Conservation (phyloP, 2,113 vertebrate species). For the Sebastes schlegelii region DNA sequence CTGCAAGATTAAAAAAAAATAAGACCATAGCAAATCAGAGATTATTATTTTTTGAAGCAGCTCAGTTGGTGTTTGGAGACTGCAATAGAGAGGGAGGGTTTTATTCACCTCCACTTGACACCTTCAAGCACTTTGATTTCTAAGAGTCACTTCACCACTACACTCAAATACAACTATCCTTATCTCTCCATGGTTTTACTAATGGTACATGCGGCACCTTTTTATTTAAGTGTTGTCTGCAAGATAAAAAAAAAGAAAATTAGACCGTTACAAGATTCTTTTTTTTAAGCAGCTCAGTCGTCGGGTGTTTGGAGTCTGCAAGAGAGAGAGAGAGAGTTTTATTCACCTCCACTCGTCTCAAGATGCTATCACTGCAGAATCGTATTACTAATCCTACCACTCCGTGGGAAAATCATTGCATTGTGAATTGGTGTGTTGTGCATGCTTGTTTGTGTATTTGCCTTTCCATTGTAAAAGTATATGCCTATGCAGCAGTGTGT, state of each 20-base stretch:
- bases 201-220: no score
- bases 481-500: background rate
- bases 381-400: conserved; percentile 26
- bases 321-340: background rate
- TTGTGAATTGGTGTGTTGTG: conserved; percentile 5
- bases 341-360: conserved; percentile 9
- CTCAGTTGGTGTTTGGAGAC: no score
- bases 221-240: background rate
- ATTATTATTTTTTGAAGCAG: background rate
- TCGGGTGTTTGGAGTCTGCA: background rate
- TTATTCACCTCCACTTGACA: no score
- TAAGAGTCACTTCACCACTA: no score
- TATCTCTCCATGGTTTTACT: background rate
- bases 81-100: no score
- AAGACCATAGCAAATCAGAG: background rate
- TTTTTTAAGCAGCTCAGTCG: background rate
- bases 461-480: background rate
- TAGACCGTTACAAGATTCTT: no score
- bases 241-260: background rate
- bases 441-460: conserved; percentile 7
- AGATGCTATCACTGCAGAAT: conserved; percentile 35
- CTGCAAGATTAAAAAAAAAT: background rate
- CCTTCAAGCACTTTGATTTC: no score
- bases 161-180: no score
- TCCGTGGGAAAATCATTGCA: conserved; percentile 42